Percentiles rank a stretch among this genome's conserved stretches.
Conservation (phyloP, 2,888 invertebrate species). For the Clistopyga incitator region DNA sequence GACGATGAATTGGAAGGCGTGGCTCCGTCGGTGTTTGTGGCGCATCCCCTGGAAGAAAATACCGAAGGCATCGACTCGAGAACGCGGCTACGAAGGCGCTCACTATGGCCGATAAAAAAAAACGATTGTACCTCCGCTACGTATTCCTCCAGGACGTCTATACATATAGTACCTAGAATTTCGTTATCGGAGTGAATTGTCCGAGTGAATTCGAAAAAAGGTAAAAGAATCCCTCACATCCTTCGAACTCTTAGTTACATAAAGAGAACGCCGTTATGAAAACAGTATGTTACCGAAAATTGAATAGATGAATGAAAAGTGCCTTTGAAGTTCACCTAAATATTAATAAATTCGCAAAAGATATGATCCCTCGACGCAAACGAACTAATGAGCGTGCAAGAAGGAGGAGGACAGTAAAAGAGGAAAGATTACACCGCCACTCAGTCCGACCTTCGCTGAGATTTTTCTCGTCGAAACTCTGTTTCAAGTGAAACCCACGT, state of each 20-base stretch:
- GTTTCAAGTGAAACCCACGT: conserved; percentile 16
- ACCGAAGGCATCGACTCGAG: conserved; percentile 39
- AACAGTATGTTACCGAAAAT: background rate
- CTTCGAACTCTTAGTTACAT: background rate
- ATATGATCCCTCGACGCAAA: conserved; percentile 63
- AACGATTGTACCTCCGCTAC: conserved; percentile 5
- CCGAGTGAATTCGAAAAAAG: conserved; percentile 6
- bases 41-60: conserved; percentile 58
- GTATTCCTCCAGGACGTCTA: conserved; percentile 9
- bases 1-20: conserved; percentile 67
- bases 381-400: conserved; percentile 24
- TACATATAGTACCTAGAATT: conserved; percentile 12
- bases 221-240: background rate
- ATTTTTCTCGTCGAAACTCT: conserved; percentile 44
- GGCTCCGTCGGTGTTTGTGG: conserved; percentile 29
- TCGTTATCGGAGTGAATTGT: conserved; percentile 26
- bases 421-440: background rate
- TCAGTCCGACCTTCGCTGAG: background rate
- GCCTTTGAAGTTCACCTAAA: background rate
- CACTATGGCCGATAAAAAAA: background rate
- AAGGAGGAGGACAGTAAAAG: conserved; percentile 32
- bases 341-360: conserved; percentile 15
- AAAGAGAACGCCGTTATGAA: background rate
- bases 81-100: conserved; percentile 7
- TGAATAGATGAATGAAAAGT: background rate